Evolutionary conservation across 2,113 vertebrate species (phyloP).

Genomic region (Acrocephalus kingi): DNA sequence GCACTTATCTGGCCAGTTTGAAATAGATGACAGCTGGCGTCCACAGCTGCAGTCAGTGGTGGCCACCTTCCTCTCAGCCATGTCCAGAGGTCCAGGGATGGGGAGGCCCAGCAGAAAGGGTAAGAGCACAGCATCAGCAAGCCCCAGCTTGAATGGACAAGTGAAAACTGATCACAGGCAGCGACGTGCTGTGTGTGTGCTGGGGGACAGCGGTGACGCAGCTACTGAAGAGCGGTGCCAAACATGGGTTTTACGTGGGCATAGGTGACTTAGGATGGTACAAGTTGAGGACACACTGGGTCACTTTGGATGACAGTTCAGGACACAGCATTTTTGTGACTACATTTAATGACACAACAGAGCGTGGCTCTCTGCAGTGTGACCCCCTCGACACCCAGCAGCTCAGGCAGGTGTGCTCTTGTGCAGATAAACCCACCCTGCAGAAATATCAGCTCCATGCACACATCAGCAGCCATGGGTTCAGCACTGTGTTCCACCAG

Average conservation of each 20-base stretch:
- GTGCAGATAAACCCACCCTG: not conserved
- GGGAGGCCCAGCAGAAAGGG: not conserved
- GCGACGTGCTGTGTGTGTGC: not conserved
- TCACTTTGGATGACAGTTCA: not conserved
- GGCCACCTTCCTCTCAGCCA: not conserved
- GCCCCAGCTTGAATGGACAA: not conserved
- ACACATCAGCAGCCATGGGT: not conserved
- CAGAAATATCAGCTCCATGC: not conserved
- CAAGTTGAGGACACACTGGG: not conserved
- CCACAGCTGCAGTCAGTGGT: not conserved
- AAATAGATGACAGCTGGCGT: not conserved
- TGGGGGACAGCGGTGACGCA: not conserved
- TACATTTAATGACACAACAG: not conserved
- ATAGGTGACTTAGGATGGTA: not conserved
- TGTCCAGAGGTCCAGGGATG: not conserved
- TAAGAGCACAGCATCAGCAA: not conserved
- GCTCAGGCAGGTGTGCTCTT: not conserved
- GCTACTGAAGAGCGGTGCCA: not conserved
- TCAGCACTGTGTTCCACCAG: not conserved
- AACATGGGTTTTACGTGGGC: rapidly evolving
- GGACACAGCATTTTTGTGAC: not conserved
- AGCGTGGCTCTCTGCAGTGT: rapidly evolving
- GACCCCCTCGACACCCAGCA: not conserved
- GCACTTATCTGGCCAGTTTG: not conserved
- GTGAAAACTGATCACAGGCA: not conserved